phyloP scores from a whole-genome alignment of 2,888 invertebrate species.

The Chelonus formosanus region DNA sequence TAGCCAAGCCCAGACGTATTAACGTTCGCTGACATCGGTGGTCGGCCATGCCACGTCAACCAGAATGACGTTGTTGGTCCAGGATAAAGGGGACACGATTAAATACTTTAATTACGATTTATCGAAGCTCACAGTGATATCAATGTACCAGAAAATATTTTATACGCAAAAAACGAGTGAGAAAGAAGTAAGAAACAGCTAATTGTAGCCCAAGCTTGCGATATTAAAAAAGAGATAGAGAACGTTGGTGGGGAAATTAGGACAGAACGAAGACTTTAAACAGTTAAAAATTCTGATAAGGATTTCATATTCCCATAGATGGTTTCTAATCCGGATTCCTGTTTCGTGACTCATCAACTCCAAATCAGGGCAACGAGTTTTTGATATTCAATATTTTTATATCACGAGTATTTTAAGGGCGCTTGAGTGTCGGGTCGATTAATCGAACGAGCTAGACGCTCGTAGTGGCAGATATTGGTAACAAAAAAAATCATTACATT shows the following conservation, averaged over 20 bases:
- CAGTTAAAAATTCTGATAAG: slow-evolving; percentile 16
- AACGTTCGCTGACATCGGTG: slow-evolving; percentile 36
- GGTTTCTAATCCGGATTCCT: slow-evolving; percentile 16
- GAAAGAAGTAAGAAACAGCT: slow-evolving; percentile 6
- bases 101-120: slow-evolving; percentile 7
- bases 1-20: slow-evolving; percentile 28
- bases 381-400: slow-evolving; percentile 6
- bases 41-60: slow-evolving; percentile 54
- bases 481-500: slow-evolving; percentile 10
- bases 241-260: slow-evolving; percentile 25
- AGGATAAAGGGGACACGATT: slow-evolving; percentile 16
- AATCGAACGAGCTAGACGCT: slow-evolving; percentile 33
- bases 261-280: slow-evolving; percentile 5
- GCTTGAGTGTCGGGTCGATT: slow-evolving; percentile 44
- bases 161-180: slow-evolving; percentile 10
- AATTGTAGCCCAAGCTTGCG: neutral
- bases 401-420: slow-evolving; percentile 30
- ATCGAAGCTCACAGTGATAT: slow-evolving; percentile 10
- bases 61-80: slow-evolving; percentile 49
- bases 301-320: slow-evolving; percentile 15
- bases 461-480: slow-evolving; percentile 37
- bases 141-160: slow-evolving; percentile 6
- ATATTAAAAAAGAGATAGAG: slow-evolving; percentile 16
- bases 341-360: slow-evolving; percentile 21
- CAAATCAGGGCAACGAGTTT: slow-evolving; percentile 12